phyloP scores from a whole-genome alignment of 1,140 invertebrate genomes.

The Ganaspis sp. region DNA sequence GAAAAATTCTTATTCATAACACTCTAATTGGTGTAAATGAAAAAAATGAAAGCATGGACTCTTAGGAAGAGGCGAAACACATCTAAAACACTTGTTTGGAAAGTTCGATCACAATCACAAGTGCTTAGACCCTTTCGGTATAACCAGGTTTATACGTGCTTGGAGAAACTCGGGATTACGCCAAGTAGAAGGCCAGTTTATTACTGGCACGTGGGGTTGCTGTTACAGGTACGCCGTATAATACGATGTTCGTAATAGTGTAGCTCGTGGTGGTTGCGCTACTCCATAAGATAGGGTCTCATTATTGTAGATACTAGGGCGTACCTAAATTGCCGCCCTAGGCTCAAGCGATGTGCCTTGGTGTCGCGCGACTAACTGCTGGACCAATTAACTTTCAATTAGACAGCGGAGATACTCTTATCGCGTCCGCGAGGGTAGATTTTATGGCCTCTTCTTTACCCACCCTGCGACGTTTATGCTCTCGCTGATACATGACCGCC shows the following conservation, averaged over 20 bases:
- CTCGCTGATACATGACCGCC: conserved; percentile 68
- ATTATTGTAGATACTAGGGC: conserved; percentile 65
- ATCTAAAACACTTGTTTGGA: conserved; percentile 42
- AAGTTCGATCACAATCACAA: conserved; percentile 59
- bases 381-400: conserved; percentile 76
- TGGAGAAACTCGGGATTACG: conserved; percentile 51
- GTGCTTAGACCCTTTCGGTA: conserved; percentile 49
- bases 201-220: conserved; percentile 58
- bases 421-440: conserved; percentile 68
- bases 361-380: conserved; percentile 63
- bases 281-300: conserved; percentile 66
- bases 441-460: conserved; percentile 66
- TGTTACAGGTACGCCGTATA: conserved; percentile 36
- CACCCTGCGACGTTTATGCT: conserved; percentile 68
- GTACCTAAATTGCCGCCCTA: conserved; percentile 69
- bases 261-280: conserved; percentile 36
- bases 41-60: background rate
- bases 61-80: background rate
- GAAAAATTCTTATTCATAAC: too few relatives aligned
- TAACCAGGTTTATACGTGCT: conserved; percentile 44
- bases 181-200: conserved; percentile 60
- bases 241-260: conserved; percentile 46
- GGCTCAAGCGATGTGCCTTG: conserved; percentile 57
- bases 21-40: background rate
- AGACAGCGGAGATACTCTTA: conserved; percentile 72